phyloP scores from a whole-genome alignment of 1,140 invertebrate genomes.

The Zophobas atratus region DNA sequence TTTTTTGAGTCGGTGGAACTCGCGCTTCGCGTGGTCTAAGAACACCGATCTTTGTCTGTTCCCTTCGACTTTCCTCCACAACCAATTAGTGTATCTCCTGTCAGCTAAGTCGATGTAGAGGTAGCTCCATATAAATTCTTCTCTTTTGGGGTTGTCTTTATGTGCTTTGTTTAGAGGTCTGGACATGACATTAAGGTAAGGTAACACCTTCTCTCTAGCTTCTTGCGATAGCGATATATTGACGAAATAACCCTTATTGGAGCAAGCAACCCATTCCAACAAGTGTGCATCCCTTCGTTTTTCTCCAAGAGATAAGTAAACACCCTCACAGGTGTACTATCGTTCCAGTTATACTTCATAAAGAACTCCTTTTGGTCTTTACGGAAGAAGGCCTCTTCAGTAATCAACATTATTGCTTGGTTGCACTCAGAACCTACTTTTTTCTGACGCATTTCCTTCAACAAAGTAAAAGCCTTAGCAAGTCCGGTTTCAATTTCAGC shows the following conservation, averaged over 20 bases:
- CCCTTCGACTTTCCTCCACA: slow-evolving; percentile 88
- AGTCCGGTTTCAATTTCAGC: slow-evolving; percentile 60
- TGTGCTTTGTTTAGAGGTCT: slow-evolving; percentile 86
- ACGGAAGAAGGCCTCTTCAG: slow-evolving; percentile 93
- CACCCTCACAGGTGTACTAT: slow-evolving; percentile 88
- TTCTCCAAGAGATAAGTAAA: slow-evolving; percentile 98
- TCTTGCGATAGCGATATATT: slow-evolving; percentile 94
- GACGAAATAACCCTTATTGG: slow-evolving; percentile 90
- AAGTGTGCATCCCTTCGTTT: slow-evolving; percentile 87
- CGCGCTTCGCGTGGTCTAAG: slow-evolving; percentile 72
- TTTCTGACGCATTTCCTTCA: slow-evolving; percentile 57
- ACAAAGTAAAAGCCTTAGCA: slow-evolving; percentile 61
- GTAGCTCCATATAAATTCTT: slow-evolving; percentile 83
- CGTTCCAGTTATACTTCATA: slow-evolving; percentile 91
- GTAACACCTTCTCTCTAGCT: slow-evolving; percentile 93
- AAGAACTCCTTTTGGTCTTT: slow-evolving; percentile 90
- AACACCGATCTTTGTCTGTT: slow-evolving; percentile 82
- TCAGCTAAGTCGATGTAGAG: slow-evolving; percentile 94
- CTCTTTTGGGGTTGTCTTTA: slow-evolving; percentile 80
- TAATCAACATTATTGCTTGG: slow-evolving; percentile 98
- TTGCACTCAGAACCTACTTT: slow-evolving; percentile 75
- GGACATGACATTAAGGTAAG: slow-evolving; percentile 93
- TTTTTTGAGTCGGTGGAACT: slow-evolving; percentile 51
- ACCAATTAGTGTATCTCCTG: slow-evolving; percentile 90
- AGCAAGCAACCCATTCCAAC: slow-evolving; percentile 98